Base-by-base conservation (phyloP, 2,888 invertebrate species). In the Athripsodes cinereus region DNA sequence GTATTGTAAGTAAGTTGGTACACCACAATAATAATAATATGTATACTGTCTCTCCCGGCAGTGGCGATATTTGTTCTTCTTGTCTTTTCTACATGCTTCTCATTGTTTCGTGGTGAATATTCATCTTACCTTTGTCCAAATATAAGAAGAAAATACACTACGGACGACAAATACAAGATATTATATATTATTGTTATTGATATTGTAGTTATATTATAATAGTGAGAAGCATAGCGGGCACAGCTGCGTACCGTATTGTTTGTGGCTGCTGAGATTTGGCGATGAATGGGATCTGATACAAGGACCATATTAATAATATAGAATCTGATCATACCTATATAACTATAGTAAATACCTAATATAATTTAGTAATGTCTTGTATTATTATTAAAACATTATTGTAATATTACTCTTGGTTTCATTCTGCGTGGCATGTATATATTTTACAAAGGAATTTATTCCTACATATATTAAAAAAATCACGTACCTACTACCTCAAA, bases 121-220 rank as follows among this genome's bases (percentile, higher is more conserved):
- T 40, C 40, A 40, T 40, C 40, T 40, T 40, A 16, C 40, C 40
- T 40, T 40, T 40, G 40, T 40, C 40, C 40, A 40, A 40, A 40
- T 40, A 40, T 40, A 40, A 40, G 40, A 40, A 40, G 16, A 13
- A n/a, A 40, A 40, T 40, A 16, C n/a, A 40, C n/a, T n/a, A n/a
- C n/a, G n/a, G n/a, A n/a, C n/a, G 40, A 40, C 40, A 40, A 40
- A 40, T 40, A 40, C 40, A 40, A 40, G 40, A 40, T 16, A 13
- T 40, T 16, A n/a, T n/a, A n/a, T n/a, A n/a, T n/a, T n/a, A n/a
- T n/a, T n/a, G n/a, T n/a, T n/a, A n/a, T n/a, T n/a, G n/a, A n/a
- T n/a, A n/a, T n/a, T n/a, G n/a, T n/a, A n/a, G 40, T 13, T 40
- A 26, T 26, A 26, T 26, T 26, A n/a, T n/a, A 3, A 26, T 26